Evolutionary conservation across 2,113 vertebrate genomes (phyloP), one percentile per base, ranked within the genome.

Genomic region (Platichthys stellatus): DNA sequence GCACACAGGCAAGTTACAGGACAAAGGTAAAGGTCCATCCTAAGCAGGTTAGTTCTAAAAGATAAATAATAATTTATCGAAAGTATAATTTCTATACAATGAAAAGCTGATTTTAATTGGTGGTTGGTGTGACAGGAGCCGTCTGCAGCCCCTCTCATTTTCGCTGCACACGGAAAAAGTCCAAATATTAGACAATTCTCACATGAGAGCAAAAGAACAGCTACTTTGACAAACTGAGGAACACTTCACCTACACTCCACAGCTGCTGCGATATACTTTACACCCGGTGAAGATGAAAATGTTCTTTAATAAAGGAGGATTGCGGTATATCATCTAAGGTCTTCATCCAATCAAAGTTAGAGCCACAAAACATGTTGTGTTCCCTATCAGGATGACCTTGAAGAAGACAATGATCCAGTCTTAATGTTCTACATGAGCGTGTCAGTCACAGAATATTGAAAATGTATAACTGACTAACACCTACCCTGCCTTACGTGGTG

Each of bases 381-480:
- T 62, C 75, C 18, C 53, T 60, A 35, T 58, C 54, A 69, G 40
- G 66, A 56, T 45, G 18, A 56, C 84, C 78, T 66, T 80, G 63
- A 74, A 77, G 23, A 59, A 63, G 53, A 74, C 40, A 72, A 63
- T 23, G 11, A 59, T 11, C 14, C 58, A 9, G 40, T 49, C 45
- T 18, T 5, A 49, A 49, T 18, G 28, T 26, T 73, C 21, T 72
- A 15, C 65, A 81, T 45, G 43, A 76, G 3, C 0, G 1, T 31
- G 28, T 68, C 66, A 61, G 43, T 56, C 6, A 56, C 58, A 74
- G 71, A 40, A 66, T 61, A 21, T 38, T 9, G 38, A 15, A 69
- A 60, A 64, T 74, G 20, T 74, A 58, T n/a, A 58, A 31, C 31
- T 40, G 1, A 20, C 6, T 38, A 38, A 38, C 35, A 8, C 35